These are phyloP conservation scores for fruit fly (Drosophila melanogaster) DNA, from an alignment of 1,140 invertebrate species.

Conservation along the genomic window DNA sequence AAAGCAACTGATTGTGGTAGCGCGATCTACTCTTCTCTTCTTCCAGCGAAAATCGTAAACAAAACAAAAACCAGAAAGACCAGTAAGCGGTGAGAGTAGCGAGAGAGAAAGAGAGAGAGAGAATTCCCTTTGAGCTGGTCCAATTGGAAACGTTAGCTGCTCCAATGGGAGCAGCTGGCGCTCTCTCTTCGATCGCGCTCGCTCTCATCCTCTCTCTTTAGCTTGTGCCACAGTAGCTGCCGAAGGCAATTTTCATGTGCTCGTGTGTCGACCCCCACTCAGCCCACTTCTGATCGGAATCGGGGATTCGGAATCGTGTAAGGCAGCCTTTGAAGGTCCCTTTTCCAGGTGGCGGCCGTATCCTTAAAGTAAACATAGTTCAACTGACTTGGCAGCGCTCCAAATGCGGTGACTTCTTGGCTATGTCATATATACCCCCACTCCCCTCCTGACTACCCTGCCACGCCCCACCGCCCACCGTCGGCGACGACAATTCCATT, in stretches of 20 bases:
- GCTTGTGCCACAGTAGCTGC: slow-evolving; percentile 81
- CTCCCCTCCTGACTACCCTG: neutral
- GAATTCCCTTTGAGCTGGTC: slow-evolving; percentile 41
- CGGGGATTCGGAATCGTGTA: neutral
- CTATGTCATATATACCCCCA: slow-evolving; percentile 17
- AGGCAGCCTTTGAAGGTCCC: slow-evolving; percentile 34
- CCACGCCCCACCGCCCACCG: slow-evolving; percentile 7
- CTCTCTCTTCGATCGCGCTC: slow-evolving; percentile 1
- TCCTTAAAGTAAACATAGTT: slow-evolving; percentile 42
- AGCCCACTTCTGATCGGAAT: slow-evolving; percentile 21
- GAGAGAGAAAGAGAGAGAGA: slow-evolving; percentile 10
- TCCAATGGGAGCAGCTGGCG: slow-evolving; percentile 72
- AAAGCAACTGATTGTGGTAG: slow-evolving; percentile 52
- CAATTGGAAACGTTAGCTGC: slow-evolving; percentile 69
- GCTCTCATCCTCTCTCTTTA: slow-evolving; percentile 43
- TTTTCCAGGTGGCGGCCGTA: slow-evolving; percentile 19
- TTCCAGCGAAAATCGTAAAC: slow-evolving; percentile 71
- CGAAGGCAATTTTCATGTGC: slow-evolving; percentile 62
- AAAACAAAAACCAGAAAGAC: slow-evolving; percentile 76
- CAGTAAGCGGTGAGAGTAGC: slow-evolving; percentile 11
- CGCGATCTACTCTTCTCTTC: slow-evolving; percentile 8
- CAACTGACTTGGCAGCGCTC: slow-evolving; percentile 25
- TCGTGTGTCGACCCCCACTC: slow-evolving; percentile 36
- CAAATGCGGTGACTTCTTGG: slow-evolving; percentile 21
- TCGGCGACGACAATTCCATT: slow-evolving; percentile 79